Evolutionary conservation across 2,888 invertebrate genomes (phyloP), one percentile per base, ranked within the genome.

Genomic region (Glyphotaelius pellucidus): DNA sequence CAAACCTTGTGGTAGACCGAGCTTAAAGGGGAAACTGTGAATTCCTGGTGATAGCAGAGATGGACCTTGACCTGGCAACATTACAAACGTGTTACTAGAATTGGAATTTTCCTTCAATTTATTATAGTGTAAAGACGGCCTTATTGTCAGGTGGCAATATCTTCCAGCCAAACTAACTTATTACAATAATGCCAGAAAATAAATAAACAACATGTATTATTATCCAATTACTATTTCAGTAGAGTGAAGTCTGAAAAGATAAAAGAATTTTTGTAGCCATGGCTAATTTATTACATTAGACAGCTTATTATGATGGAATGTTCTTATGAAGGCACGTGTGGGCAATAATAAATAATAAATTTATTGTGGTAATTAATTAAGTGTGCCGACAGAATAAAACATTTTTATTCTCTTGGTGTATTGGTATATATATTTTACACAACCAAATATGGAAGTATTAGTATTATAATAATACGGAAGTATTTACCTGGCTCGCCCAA

Each of bases 21-120:
- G 95, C 95, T 99, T 99, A 95, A 99, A 99, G 5, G 99, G 99
- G 95, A 99, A 99, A 95, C 98, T 98, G 96, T 99, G 99, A 94
- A 99, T 99, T 89, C 99, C 99, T 0, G 99, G 98, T 4, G 99
- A 99, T 89, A 99, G 95, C 38, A 98, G 96, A 90, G 98, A 97
- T 85, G 98, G 97, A 31, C 98, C 97, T 95, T 98, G 98, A 94
- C 98, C 98, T 97, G 95, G 91, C 94, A 94, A 94, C 91, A 81
- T 67, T 67, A 67, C 25, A 67, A 25, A 67, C 25, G 9, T 67
- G 25, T 67, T 67, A 67, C 25, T 67, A 25, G 9, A 67, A 67
- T 25, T 67, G 67, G 9, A n/a, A n/a, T 67, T 25, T 67, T 25
- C 67, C 67, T 25, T 67, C 25, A 4, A 25, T 67, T n/a, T 67